phyloP scores from a whole-genome alignment of 2,797 vertebrate genomes.

The Tinamus major region DNA sequence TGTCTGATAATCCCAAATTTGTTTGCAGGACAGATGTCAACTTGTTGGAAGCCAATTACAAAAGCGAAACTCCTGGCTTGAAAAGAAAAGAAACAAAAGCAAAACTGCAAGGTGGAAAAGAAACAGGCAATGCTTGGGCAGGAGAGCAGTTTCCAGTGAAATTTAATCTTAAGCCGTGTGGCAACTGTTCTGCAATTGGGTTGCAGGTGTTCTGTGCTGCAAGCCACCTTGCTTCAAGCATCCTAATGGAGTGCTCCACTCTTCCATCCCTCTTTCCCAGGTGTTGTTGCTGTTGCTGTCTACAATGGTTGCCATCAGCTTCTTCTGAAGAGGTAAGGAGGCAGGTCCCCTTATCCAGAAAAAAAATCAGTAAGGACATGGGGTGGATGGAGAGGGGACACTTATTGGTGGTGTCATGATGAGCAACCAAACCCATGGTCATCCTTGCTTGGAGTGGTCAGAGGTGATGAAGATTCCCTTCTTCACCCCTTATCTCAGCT shows the following conservation, averaged over 20 bases:
- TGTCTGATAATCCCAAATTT: conserved; percentile 1
- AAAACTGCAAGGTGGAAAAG: neutral
- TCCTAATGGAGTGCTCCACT: neutral
- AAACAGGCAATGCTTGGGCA: neutral
- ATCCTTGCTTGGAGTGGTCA: fast-evolving
- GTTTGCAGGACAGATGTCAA: neutral
- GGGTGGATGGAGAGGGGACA: neutral
- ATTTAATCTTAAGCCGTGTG: neutral
- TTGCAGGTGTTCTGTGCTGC: neutral
- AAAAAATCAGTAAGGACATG: fast-evolving
- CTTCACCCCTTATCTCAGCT: neutral
- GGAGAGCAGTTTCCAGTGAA: neutral
- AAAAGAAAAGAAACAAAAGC: neutral
- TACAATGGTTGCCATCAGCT: neutral
- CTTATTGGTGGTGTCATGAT: fast-evolving
- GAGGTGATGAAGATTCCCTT: neutral
- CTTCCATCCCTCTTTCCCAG: neutral
- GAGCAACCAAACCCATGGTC: fast-evolving
- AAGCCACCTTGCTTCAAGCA: neutral
- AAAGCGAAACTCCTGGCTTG: neutral
- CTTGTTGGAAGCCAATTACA: neutral
- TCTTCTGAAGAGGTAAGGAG: conserved; percentile 12
- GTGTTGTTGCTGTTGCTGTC: neutral
- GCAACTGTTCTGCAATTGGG: neutral
- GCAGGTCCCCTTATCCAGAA: neutral